Base-by-base conservation (phyloP, 2,113 vertebrate genomes). In the Ellobius talpinus region DNA sequence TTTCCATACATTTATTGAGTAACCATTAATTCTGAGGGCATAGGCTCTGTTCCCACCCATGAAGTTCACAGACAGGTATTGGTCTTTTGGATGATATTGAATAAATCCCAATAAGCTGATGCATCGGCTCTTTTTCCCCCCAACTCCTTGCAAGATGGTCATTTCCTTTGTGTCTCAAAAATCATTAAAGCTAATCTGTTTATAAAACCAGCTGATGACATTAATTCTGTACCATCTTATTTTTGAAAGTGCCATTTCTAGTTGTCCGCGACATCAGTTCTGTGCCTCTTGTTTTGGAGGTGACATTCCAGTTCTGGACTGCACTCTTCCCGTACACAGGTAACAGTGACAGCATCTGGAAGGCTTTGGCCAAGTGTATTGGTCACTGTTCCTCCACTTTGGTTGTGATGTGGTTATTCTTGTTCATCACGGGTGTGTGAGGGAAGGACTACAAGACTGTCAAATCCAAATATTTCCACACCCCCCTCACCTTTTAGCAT, bases 131-230 rank as follows among this genome's bases (percentile, higher is more conserved):
- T 73, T 11, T 58, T 39, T 36, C 45, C 45, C 52, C 52, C 81
- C 70, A 58, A 66, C 52, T 89, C 24, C 24, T 63, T 79, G 7
- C 7, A 70, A 55, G n/a, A 31, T 92, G 42, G 45, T 17, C 12
- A 17, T 93, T 65, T 86, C 42, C 52, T 94, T 72, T 45, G 74
- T 55, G 36, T 93, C 92, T 89, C 82, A 70, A 76, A 93, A 87
- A 45, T 73, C 7, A 33, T 84, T 70, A 79, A 76, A 90, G 76
- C 47, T 61, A 45, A 26, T 23, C 1, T 68, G 65, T 78, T 90
- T 81, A 39, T 92, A 47, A 87, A 91, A 93, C 68, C 70, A 79
- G 13, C 14, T 52, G n/a, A 78, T 63, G 4, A 2, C 5, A 66
- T 55, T 66, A 42, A 72, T 81, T 79, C 65, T 45, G 1, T 26